These are phyloP conservation scores for Sepioteuthis lessoniana DNA, from an alignment of 2,888 invertebrate genomes.

Conservation along the genomic window DNA sequence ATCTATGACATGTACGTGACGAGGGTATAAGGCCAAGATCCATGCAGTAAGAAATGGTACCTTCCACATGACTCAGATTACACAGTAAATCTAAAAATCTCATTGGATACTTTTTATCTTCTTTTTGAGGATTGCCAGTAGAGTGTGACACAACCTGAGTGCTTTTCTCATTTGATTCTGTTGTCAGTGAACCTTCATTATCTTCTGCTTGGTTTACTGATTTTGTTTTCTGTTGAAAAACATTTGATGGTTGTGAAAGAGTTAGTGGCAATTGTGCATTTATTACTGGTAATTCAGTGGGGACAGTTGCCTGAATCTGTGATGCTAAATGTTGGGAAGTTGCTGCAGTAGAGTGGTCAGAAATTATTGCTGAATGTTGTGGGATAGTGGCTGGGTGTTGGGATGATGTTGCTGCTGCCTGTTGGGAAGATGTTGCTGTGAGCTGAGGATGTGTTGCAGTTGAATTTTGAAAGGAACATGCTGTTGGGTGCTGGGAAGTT, in stretches of 20 bases:
- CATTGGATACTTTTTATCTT: background rate
- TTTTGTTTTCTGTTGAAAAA: background rate
- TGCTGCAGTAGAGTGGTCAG: background rate
- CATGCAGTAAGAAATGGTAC: conserved; percentile 43
- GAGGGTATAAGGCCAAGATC: conserved; percentile 38
- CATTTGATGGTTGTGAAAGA: background rate
- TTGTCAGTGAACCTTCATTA: background rate
- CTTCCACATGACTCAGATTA: conserved; percentile 37
- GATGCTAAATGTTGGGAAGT: background rate
- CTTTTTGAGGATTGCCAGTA: background rate
- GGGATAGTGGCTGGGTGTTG: background rate
- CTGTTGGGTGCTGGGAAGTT: background rate
- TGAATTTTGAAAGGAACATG: background rate
- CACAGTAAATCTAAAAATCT: conserved; percentile 3
- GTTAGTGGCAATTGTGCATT: background rate
- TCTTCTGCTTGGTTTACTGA: background rate
- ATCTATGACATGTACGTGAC: conserved; percentile 24
- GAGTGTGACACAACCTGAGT: conserved; percentile 38
- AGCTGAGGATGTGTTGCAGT: background rate
- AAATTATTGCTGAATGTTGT: background rate
- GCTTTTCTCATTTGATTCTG: conserved; percentile 1
- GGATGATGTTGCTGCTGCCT: too few relatives aligned
- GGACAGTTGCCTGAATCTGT: background rate
- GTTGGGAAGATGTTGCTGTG: background rate
- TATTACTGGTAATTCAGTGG: background rate